These are phyloP conservation scores for Hemicrepidius hirtus DNA, from an alignment of 2,888 invertebrate genomes.

Conservation along the genomic window DNA sequence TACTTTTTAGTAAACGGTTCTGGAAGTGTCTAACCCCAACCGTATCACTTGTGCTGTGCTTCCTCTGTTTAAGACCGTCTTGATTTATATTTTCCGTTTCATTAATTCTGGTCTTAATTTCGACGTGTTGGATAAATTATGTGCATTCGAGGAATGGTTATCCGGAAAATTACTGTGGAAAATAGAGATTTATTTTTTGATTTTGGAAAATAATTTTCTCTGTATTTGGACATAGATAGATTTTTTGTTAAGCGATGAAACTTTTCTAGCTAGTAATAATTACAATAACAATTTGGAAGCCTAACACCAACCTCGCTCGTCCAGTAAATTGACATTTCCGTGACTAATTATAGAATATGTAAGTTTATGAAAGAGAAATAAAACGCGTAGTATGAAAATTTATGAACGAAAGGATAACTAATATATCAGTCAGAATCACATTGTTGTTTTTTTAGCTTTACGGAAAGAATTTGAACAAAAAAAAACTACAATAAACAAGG, in stretches of 20 bases:
- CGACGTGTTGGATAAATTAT: conserved; percentile 35
- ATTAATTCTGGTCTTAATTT: conserved; percentile 42
- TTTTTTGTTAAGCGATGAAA: too few relatives aligned
- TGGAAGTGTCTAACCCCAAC: conserved; percentile 3
- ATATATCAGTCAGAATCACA: neutral
- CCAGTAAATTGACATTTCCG: too few relatives aligned
- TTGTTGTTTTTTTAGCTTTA: neutral
- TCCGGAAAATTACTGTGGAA: conserved; percentile 1
- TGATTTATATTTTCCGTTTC: conserved; percentile 40
- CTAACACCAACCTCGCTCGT: too few relatives aligned
- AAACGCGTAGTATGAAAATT: neutral
- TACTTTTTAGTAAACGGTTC: neutral
- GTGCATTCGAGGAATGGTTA: conserved; percentile 28
- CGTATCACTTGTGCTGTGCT: conserved; percentile 16
- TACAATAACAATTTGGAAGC: too few relatives aligned
- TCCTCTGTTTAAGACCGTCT: conserved; percentile 34
- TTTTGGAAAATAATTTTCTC: conserved; percentile 19
- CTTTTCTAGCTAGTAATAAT: too few relatives aligned
- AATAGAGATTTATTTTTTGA: conserved; percentile 33
- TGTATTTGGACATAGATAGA: too few relatives aligned
- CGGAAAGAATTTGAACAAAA: conserved; percentile 4
- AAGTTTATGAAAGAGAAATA: too few relatives aligned
- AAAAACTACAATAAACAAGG: conserved; percentile 29
- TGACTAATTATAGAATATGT: too few relatives aligned
- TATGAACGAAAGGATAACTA: too few relatives aligned